Evolutionary conservation across 2,113 vertebrate species (phyloP).

Genomic region (Maccullochella peelii): DNA sequence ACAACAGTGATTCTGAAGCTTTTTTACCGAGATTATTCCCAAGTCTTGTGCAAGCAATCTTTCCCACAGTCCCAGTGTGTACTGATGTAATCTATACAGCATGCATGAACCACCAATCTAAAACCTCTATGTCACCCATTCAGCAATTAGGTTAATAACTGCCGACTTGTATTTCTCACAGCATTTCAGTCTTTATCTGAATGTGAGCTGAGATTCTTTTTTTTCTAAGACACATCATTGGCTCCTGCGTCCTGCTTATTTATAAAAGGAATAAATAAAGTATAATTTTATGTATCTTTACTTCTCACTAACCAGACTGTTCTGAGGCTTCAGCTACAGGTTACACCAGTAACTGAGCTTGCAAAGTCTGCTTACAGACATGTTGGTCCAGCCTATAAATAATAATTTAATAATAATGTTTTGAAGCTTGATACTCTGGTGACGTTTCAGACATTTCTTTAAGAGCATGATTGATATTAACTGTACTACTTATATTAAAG

Average conservation of each 20-base stretch:
- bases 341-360: not conserved
- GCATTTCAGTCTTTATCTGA: not conserved
- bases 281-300: not conserved
- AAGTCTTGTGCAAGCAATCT: not conserved
- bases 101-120: constrained; percentile 6
- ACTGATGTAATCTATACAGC: not conserved
- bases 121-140: constrained; percentile 6
- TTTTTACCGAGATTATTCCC: not conserved
- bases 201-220: not conserved
- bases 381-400: not conserved
- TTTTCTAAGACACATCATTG: not conserved
- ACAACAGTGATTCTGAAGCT: not conserved
- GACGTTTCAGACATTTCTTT: not conserved
- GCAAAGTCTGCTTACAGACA: not conserved
- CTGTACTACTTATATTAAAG: not conserved
- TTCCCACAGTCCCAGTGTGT: not conserved
- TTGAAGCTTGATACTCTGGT: not conserved
- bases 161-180: not conserved
- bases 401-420: not conserved
- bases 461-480: not conserved
- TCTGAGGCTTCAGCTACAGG: not conserved
- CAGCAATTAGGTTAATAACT: not conserved
- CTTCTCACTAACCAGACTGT: constrained; percentile 1
- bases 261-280: not conserved
- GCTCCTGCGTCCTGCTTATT: not conserved